A percentile compares a stretch with the other conserved stretches of the same genome.
Evolutionary conservation across 1,140 invertebrate genomes (phyloP).

Genomic region (Lasaia peninsularis): DNA sequence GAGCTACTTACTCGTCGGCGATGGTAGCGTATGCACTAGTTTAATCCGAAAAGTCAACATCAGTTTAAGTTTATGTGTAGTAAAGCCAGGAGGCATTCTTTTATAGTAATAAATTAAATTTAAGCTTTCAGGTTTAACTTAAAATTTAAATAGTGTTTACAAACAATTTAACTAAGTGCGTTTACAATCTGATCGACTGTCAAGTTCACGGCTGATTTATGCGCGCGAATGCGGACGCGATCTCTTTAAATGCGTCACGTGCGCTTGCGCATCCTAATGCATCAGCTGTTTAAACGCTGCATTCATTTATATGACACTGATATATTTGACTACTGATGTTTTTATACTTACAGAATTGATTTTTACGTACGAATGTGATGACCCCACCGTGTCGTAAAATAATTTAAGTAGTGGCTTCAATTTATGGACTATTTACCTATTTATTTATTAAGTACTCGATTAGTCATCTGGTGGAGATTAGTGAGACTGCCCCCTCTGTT

Average conservation of each 20-base stretch:
- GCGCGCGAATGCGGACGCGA: constrained; percentile 28
- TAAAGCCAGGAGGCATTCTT: not conserved
- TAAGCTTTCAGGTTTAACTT: constrained; percentile 5
- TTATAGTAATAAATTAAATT: not conserved
- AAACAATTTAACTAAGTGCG: constrained; percentile 17
- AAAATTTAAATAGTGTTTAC: constrained; percentile 6
- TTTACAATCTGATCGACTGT: constrained; percentile 34
- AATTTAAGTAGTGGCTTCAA: too few relatives aligned
- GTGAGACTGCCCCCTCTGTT: too few relatives aligned
- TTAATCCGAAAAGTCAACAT: too few relatives aligned
- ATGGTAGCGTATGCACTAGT: too few relatives aligned
- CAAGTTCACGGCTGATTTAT: constrained; percentile 52
- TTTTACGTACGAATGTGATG: not conserved
- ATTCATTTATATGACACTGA: not conserved
- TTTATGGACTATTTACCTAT: too few relatives aligned
- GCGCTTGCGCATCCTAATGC: constrained; percentile 26
- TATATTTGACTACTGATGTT: not conserved
- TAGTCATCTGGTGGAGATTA: too few relatives aligned
- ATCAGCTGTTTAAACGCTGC: constrained; percentile 19
- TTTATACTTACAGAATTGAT: not conserved
- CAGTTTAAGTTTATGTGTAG: too few relatives aligned
- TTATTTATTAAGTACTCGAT: too few relatives aligned
- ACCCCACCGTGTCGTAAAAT: too few relatives aligned
- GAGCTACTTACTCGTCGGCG: too few relatives aligned
- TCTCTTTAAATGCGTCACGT: constrained; percentile 53